phyloP scores from a whole-genome alignment of 2,888 invertebrate species.

The Mimas tiliae region DNA sequence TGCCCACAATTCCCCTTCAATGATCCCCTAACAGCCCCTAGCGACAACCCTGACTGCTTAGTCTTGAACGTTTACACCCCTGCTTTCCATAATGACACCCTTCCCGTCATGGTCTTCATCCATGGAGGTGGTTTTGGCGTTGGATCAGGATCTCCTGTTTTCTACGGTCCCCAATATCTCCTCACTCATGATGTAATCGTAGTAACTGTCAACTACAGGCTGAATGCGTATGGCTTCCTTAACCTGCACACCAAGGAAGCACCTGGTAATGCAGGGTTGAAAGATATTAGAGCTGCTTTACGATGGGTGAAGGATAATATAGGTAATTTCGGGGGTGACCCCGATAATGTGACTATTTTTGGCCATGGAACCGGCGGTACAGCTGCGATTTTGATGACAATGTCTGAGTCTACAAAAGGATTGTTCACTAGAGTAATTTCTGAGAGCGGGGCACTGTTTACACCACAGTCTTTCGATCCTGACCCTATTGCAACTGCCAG shows the following conservation, averaged over 20 bases:
- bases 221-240: constrained; percentile 77
- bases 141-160: constrained; percentile 70
- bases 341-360: constrained; percentile 74
- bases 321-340: constrained; percentile 65
- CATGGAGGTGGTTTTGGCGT: constrained; percentile 81
- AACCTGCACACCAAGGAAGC: constrained; percentile 70
- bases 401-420: constrained; percentile 71
- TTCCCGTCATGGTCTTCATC: constrained; percentile 76
- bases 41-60: constrained; percentile 78
- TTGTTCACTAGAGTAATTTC: constrained; percentile 72
- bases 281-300: constrained; percentile 75
- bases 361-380: constrained; percentile 77
- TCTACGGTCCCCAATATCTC: constrained; percentile 78
- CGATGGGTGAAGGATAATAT: constrained; percentile 76
- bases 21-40: constrained; percentile 68
- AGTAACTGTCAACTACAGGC: constrained; percentile 79
- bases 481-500: constrained; percentile 65
- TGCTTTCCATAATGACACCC: constrained; percentile 47
- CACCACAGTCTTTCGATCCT: constrained; percentile 67
- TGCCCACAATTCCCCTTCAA: constrained; percentile 73
- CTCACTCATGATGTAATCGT: constrained; percentile 71
- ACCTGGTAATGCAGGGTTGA: constrained; percentile 78
- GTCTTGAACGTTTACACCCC: constrained; percentile 75
- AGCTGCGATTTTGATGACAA: constrained; percentile 70
- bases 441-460: constrained; percentile 69